These are phyloP conservation scores for Crenichthys baileyi DNA, from an alignment of 2,797 vertebrate species.

Conservation along the genomic window DNA sequence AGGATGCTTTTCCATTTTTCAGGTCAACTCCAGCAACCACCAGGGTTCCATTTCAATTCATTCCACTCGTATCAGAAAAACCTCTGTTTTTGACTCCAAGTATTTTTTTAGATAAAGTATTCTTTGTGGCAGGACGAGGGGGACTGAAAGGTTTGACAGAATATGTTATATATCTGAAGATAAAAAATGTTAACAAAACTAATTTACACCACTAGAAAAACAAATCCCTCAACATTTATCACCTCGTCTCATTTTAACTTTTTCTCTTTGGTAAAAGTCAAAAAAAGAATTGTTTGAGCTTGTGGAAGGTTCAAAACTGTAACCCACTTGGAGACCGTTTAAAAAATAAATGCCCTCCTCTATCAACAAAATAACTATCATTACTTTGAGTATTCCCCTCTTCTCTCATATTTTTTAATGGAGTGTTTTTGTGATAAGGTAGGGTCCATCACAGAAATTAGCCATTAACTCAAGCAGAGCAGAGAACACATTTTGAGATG, in stretches of 20 bases:
- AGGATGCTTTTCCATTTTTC: background rate
- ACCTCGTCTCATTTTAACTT: background rate
- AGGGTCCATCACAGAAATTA: conserved; percentile 4
- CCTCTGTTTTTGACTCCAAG: conserved; percentile 8
- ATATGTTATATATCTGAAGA: background rate
- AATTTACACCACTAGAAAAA: background rate
- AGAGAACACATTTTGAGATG: background rate
- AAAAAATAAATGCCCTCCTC: conserved; percentile 1
- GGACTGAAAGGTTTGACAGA: background rate
- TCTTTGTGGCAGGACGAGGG: no score
- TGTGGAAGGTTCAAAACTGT: no score
- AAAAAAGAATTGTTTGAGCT: no score
- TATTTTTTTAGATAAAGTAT: no score
- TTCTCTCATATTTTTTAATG: background rate
- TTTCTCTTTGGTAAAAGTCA: background rate
- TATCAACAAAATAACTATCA: conserved; percentile 7
- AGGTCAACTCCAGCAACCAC: conserved; percentile 13
- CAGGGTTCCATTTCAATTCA: no score
- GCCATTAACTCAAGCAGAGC: background rate
- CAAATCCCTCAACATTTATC: no score
- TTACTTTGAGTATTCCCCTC: background rate
- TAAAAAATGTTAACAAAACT: background rate
- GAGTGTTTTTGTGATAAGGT: background rate
- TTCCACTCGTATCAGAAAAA: conserved; percentile 20
- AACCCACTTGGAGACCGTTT: no score